phyloP scores from a whole-genome alignment of 2,113 vertebrate genomes.

The Egretta garzetta region DNA sequence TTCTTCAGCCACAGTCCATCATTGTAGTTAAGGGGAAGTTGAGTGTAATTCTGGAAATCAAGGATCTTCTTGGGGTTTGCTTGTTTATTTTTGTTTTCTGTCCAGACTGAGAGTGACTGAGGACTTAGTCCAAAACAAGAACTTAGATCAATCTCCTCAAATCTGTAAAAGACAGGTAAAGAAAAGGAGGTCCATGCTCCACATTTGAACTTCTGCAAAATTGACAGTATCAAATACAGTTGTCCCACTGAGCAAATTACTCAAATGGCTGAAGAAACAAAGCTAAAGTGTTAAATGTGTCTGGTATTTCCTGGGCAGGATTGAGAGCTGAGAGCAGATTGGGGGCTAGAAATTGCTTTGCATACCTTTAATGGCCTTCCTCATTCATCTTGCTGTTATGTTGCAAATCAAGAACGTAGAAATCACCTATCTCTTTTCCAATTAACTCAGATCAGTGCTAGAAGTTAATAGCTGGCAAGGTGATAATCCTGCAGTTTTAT shows the following conservation, averaged over 20 bases:
- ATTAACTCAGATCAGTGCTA: slow-evolving; percentile 51
- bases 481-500: slow-evolving; percentile 24
- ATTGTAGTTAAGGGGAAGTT: neutral
- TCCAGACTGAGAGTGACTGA: neutral
- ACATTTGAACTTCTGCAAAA: neutral
- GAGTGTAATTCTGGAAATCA: neutral
- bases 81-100: neutral
- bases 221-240: neutral
- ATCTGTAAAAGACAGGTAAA: neutral
- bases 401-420: slow-evolving; percentile 41
- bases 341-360: neutral
- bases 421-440: slow-evolving; percentile 34
- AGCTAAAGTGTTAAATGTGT: neutral
- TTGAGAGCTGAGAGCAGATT: neutral
- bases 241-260: neutral
- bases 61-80: neutral
- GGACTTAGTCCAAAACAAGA: neutral
- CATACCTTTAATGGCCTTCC: slow-evolving; percentile 20
- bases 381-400: slow-evolving; percentile 26
- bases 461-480: slow-evolving; percentile 46
- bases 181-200: neutral
- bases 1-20: neutral
- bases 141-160: neutral
- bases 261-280: neutral
- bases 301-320: slow-evolving; percentile 46